Conservation (phyloP, 1,140 invertebrate genomes). For the Nomia melanderi region DNA sequence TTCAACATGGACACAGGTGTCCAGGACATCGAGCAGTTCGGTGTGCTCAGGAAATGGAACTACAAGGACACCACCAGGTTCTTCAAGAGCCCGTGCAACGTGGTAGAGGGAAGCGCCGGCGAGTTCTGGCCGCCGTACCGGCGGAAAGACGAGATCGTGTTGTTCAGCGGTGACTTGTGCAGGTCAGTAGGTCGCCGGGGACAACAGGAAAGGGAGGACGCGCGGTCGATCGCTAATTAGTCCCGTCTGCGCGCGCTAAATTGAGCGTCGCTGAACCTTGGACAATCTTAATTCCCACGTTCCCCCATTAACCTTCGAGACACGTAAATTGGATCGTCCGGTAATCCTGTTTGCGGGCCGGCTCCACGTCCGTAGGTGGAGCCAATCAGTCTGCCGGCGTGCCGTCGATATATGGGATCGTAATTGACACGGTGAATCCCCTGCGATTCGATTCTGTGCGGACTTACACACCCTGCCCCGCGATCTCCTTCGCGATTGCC, state of each 20-base stretch:
- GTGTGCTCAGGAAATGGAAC: conserved; percentile 87
- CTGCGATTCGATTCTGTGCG: not conserved
- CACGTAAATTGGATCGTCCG: conserved; percentile 41
- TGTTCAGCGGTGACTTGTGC: conserved; percentile 88
- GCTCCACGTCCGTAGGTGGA: not conserved
- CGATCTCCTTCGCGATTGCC: too few species aligned
- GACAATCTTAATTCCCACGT: conserved; percentile 5
- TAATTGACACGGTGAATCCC: not conserved
- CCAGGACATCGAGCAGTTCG: conserved; percentile 83
- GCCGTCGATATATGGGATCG: not conserved
- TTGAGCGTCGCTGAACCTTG: not conserved
- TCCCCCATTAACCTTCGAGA: conserved; percentile 33
- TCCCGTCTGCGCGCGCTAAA: not conserved
- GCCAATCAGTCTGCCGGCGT: not conserved
- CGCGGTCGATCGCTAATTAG: conserved; percentile 11
- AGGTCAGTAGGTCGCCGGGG: conserved; percentile 71
- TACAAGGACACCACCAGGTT: conserved; percentile 82
- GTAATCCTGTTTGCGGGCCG: conserved; percentile 17
- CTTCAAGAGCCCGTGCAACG: conserved; percentile 83
- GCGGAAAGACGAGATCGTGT: conserved; percentile 80
- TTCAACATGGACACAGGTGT: conserved; percentile 88
- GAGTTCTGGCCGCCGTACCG: conserved; percentile 87
- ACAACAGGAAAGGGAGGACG: not conserved
- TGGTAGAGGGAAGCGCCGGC: conserved; percentile 86
- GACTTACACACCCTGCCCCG: too few species aligned